Percentiles rank a stretch among this genome's conserved stretches.
Conservation (phyloP, 2,797 vertebrate species). For the Rachycentron canadum region DNA sequence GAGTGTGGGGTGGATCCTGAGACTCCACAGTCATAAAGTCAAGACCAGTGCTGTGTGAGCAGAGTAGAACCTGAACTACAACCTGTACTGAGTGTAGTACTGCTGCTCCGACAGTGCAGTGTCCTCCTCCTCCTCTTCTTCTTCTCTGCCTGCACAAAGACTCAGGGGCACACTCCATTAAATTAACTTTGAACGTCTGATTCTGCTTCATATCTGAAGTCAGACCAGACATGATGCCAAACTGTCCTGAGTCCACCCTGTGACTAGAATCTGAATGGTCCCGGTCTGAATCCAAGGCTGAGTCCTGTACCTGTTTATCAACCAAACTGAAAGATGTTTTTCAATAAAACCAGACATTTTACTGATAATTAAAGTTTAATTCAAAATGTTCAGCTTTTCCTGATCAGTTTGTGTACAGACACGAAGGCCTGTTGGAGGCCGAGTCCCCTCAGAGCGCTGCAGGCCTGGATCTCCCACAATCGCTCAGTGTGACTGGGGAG, state of each 20-base stretch:
- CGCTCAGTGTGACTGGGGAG: conserved; percentile 55
- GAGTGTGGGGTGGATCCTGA: background rate
- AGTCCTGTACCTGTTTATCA: too few species aligned
- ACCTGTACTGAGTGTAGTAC: background rate
- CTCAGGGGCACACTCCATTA: accelerated
- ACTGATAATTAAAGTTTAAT: too few species aligned
- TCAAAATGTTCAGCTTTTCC: conserved; percentile 73
- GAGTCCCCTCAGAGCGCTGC: conserved; percentile 86
- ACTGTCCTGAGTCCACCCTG: too few species aligned
- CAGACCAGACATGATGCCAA: too few species aligned
- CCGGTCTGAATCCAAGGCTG: too few species aligned
- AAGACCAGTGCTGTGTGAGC: background rate
- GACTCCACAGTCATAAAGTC: background rate
- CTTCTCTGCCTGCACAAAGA: conserved; percentile 37
- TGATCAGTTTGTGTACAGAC: conserved; percentile 84
- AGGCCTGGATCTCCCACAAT: conserved; percentile 88
- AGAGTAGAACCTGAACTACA: background rate
- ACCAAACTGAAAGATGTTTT: background rate
- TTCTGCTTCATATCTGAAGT: too few species aligned
- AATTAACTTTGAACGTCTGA: too few species aligned
- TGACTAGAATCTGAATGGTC: too few species aligned
- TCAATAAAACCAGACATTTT: too few species aligned
- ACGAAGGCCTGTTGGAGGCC: conserved; percentile 88
- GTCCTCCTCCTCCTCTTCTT: too few species aligned
- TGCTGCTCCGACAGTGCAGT: background rate